These are phyloP conservation scores for Phenganax subtilis DNA, from an alignment of 92 coral and sea anemone species.

Conservation along the genomic window DNA sequence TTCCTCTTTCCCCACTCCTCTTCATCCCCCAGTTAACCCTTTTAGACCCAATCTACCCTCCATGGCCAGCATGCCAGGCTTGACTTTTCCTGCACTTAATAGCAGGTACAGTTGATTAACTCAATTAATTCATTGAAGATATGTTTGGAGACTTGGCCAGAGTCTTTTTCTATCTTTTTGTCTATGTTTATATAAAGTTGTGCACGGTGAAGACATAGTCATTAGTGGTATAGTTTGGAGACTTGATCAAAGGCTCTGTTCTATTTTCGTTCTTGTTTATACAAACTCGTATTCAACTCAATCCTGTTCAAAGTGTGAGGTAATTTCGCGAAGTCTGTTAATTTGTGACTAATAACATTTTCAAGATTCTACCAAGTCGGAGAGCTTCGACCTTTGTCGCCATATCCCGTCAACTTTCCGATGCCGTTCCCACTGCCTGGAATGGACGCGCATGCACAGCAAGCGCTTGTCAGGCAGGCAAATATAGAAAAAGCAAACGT, in stretches of 20 bases:
- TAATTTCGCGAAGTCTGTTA: background rate
- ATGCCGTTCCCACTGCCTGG: background rate
- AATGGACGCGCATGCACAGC: background rate
- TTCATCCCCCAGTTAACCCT: background rate
- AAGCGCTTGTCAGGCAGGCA: too few species aligned
- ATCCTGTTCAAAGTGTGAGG: too few species aligned
- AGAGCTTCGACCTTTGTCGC: constrained; percentile 14
- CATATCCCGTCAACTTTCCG: constrained; percentile 4
- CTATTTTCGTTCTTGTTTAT: too few species aligned
- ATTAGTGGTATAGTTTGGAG: too few species aligned
- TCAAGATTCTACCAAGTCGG: constrained; percentile 14
- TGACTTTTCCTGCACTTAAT: constrained; percentile 1
- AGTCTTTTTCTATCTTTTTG: too few species aligned
- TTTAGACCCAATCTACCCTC: constrained; percentile 4
- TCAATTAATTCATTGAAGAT: too few species aligned
- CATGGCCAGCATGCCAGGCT: constrained; percentile 9
- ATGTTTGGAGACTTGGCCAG: too few species aligned
- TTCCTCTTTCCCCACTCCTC: background rate
- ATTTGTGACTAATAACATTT: background rate
- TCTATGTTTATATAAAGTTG: too few species aligned
- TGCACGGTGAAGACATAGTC: too few species aligned
- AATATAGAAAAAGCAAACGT: too few species aligned
- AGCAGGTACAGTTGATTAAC: background rate
- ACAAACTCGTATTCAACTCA: too few species aligned
- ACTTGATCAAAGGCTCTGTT: too few species aligned